Evolutionary conservation across 2,797 vertebrate species (phyloP).

Genomic region (Danio tinwini): DNA sequence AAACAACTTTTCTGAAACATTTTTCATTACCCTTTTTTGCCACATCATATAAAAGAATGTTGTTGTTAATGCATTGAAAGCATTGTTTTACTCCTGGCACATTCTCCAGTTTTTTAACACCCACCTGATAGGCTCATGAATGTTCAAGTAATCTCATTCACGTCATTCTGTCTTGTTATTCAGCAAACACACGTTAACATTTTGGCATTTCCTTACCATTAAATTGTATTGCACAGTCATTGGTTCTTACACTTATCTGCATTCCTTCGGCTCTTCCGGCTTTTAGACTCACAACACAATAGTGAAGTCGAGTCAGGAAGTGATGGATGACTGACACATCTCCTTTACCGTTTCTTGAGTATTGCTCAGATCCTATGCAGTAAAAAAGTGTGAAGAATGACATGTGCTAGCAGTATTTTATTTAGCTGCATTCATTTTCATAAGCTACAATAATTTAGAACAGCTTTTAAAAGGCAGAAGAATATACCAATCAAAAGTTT

Average conservation of each 20-base stretch:
- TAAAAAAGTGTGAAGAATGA: neutral
- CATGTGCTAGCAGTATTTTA: neutral
- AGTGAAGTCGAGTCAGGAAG: constrained; percentile 59
- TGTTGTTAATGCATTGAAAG: neutral
- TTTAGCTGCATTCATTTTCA: neutral
- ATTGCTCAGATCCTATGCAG: constrained; percentile 53
- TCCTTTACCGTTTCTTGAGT: constrained; percentile 51
- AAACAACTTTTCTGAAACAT: neutral
- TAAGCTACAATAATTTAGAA: neutral
- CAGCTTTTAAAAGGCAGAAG: neutral
- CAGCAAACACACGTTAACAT: constrained; percentile 13
- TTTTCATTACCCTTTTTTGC: neutral
- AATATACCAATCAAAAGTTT: too few species aligned
- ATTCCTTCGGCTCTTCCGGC: constrained; percentile 65
- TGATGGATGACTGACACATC: constrained; percentile 56
- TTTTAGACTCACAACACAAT: constrained; percentile 70
- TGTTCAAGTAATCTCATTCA: constrained; percentile 16
- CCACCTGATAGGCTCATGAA: neutral
- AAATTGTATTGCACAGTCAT: constrained; percentile 59
- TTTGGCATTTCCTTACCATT: constrained; percentile 46
- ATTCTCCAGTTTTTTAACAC: constrained; percentile 2
- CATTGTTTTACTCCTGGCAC: constrained; percentile 7
- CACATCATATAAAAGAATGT: neutral
- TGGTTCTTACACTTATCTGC: constrained; percentile 55
- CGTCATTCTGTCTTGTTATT: neutral